phyloP scores from a whole-genome alignment of 2,888 invertebrate genomes.

The Eutolmus rufibarbis region DNA sequence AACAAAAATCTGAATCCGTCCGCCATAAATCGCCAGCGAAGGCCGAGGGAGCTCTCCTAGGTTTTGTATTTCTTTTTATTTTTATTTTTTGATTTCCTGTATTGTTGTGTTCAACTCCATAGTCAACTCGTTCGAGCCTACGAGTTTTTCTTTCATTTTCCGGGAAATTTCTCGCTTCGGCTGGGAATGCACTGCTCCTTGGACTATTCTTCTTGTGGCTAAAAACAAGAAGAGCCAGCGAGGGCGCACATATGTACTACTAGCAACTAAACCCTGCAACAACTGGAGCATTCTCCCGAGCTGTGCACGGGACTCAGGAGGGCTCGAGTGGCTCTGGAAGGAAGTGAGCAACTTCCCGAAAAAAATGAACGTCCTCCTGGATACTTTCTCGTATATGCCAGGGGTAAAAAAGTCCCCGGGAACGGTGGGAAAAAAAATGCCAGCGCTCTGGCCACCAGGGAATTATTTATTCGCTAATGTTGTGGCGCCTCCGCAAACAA shows the following conservation, averaged over 20 bases:
- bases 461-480: constrained; percentile 45
- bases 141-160: constrained; percentile 32
- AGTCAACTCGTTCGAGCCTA: constrained; percentile 34
- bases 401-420: neutral
- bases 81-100: neutral
- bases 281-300: constrained; percentile 11
- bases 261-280: neutral
- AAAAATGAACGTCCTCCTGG: constrained; percentile 4
- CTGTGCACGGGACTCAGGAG: neutral
- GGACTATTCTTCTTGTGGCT: constrained; percentile 11
- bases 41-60: constrained; percentile 1
- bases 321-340: constrained; percentile 26
- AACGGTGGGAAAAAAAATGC: neutral
- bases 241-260: constrained; percentile 31
- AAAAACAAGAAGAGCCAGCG: constrained; percentile 8
- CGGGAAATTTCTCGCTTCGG: constrained; percentile 29
- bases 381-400: neutral
- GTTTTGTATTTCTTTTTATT: neutral
- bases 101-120: constrained; percentile 10
- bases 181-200: constrained; percentile 18
- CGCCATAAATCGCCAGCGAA: constrained; percentile 22
- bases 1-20: constrained; percentile 16
- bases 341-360: constrained; percentile 34
- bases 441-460: constrained; percentile 1
- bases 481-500: constrained; percentile 44